These are phyloP conservation scores for Scaptomyza montana DNA, from an alignment of 1,140 invertebrate species.

Conservation along the genomic window DNA sequence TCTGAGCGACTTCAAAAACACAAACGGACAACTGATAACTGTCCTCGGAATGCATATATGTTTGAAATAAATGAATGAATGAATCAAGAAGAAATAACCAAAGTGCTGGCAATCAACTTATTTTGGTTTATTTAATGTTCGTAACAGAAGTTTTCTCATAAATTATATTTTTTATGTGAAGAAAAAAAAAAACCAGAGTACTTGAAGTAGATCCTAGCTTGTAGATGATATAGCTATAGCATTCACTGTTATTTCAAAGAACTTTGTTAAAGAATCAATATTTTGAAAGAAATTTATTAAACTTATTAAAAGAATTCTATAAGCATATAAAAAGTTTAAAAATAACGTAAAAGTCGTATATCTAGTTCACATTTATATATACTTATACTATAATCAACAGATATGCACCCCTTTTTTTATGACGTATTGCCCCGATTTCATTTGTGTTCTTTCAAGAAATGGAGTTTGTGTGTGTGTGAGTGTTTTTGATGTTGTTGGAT, in stretches of 20 bases:
- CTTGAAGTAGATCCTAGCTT: background rate
- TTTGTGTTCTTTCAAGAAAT: background rate
- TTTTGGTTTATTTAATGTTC: slow-evolving; percentile 4
- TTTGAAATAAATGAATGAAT: background rate
- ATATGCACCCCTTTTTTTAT: background rate
- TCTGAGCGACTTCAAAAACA: too few relatives aligned
- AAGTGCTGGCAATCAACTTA: slow-evolving; percentile 15
- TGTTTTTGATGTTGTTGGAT: too few relatives aligned
- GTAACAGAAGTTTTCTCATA: background rate
- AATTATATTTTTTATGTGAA: background rate
- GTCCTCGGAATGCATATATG: background rate
- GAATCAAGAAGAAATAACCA: background rate
- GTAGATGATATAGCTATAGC: too few relatives aligned
- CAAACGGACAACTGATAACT: background rate
- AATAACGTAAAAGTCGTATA: too few relatives aligned
- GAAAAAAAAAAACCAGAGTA: background rate
- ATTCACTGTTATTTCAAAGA: too few relatives aligned
- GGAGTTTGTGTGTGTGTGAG: background rate
- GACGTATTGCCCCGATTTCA: background rate
- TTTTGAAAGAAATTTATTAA: too few relatives aligned
- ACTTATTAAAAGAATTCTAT: too few relatives aligned
- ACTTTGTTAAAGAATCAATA: too few relatives aligned
- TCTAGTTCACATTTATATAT: too few relatives aligned
- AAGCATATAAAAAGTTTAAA: too few relatives aligned
- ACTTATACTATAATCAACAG: too few relatives aligned